These are phyloP conservation scores for Syndactyla subalaris DNA, from an alignment of 2,797 vertebrate species.

Conservation along the genomic window DNA sequence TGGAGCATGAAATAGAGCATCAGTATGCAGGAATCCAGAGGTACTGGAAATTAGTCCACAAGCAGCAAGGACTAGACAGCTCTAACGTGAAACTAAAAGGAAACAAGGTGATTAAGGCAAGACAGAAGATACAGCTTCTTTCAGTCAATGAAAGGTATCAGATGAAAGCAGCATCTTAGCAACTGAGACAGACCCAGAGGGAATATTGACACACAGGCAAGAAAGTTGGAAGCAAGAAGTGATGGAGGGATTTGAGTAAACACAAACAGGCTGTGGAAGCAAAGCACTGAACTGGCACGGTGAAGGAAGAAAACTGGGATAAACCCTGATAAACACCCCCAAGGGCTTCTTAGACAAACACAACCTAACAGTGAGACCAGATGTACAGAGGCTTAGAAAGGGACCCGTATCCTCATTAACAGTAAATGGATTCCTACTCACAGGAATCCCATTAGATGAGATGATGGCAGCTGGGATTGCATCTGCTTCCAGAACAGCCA, in stretches of 20 bases:
- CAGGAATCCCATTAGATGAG: neutral
- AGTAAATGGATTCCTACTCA: neutral
- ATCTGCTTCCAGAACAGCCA: neutral
- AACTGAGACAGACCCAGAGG: neutral
- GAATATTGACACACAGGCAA: neutral
- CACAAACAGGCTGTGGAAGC: fast-evolving
- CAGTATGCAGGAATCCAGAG: neutral
- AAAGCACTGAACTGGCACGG: neutral
- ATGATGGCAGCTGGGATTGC: neutral
- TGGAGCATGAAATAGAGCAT: neutral
- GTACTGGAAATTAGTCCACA: neutral
- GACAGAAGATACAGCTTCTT: neutral
- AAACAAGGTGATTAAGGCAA: neutral
- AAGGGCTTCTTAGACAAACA: neutral
- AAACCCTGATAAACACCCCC: neutral
- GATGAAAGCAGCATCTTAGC: neutral
- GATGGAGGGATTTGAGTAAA: neutral
- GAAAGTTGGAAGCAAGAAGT: neutral
- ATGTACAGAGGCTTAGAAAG: neutral
- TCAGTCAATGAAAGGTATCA: neutral
- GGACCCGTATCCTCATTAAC: neutral
- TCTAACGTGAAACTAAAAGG: neutral
- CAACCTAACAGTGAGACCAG: neutral
- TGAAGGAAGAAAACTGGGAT: neutral
- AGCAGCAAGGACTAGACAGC: neutral